Base-by-base conservation (phyloP, 2,888 invertebrate genomes). In the Operophtera brumata region DNA sequence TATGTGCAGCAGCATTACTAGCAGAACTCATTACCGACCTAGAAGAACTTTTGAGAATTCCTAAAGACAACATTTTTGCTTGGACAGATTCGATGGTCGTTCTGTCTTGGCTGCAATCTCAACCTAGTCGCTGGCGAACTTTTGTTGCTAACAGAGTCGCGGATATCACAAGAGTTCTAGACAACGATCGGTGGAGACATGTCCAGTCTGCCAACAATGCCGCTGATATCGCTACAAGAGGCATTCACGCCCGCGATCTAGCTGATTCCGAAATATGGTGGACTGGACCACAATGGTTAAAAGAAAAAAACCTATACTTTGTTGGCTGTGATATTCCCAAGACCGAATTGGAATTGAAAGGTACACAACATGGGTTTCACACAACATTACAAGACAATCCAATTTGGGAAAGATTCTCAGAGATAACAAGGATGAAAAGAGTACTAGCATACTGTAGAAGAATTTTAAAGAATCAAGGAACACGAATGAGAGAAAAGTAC, bases 1-100 rank as follows among this genome's bases (percentile, higher is more conserved):
- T 68, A 0, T 66, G 66, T 45, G 67, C 49, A 0, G 67, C 67
- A 6, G 55, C 59, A 7, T 34, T 70, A 11, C 32, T 65, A 1
- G 43, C 54, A 25, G 43, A 41, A 30, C 36, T 62, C 1, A 10
- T 60, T 2, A 46, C 34, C n/a, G n/a, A n/a, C n/a, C n/a, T n/a
- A n/a, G n/a, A n/a, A n/a, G n/a, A n/a, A n/a, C n/a, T n/a, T n/a
- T 25, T 61, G 39, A 46, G 39, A n/a, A 56, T 59, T 25, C 30
- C 49, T 10, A 47, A 8, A 6, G n/a, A 25, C 7, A 48, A 59
- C 10, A 41, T 48, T n/a, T 47, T 42, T 28, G 50, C 47, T 7
- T 62, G 54, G 54, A 63, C 57, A 6, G 63, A 65, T 14, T 60
- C 60, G 1, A 61, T 46, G 7, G 51, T 62, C 1, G 60, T 63